Evolutionary conservation across 2,113 vertebrate genomes (phyloP), one percentile per base, ranked within the genome.

Genomic region (Progne subis): DNA sequence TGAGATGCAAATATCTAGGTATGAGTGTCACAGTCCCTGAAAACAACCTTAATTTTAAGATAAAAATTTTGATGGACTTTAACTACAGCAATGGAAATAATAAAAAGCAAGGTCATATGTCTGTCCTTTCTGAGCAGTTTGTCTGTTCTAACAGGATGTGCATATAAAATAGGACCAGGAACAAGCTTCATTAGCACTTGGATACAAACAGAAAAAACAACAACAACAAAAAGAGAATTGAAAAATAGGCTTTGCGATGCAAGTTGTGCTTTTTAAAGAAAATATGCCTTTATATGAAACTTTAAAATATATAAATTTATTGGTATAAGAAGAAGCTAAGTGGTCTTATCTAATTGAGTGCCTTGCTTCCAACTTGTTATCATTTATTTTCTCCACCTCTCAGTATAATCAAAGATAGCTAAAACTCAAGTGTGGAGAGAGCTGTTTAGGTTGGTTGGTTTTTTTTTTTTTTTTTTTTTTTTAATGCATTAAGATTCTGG

Each of bases 41-140:
- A 96, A 97, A 60, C 17, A 90, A 37, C 25, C 28, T 71, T 92
- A 91, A 82, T 79, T 84, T 94, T 90, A 47, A 60, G 32, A 61
- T n/a, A 28, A 94, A 96, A 94, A 92, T 84, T 90, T 83, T 92
- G 67, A 61, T 77, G 96, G 64, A 43, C 11, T 95, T 67, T 57
- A 53, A 79, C 50, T 79, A 72, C 43, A 95, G 26, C 23, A 72
- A 55, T 47, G n/a, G 8, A 89, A 94, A 77, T 85, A 95, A 94
- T 86, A 81, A 82, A 86, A 75, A 85, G 9, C 37, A 41, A 25
- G 78, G 92, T 84, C n/a, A 46, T 71, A 43, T 78, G 49, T 37
- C 52, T 65, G 41, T 92, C 32, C 55, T 82, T 23, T 32, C 34
- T 74, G 92, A 70, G n/a, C 81, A 91, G 68, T 91, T 92, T 92